Percentiles rank a stretch among this genome's conserved stretches.
Conservation (phyloP, 2,888 invertebrate genomes). For the Euzophera pinguis region DNA sequence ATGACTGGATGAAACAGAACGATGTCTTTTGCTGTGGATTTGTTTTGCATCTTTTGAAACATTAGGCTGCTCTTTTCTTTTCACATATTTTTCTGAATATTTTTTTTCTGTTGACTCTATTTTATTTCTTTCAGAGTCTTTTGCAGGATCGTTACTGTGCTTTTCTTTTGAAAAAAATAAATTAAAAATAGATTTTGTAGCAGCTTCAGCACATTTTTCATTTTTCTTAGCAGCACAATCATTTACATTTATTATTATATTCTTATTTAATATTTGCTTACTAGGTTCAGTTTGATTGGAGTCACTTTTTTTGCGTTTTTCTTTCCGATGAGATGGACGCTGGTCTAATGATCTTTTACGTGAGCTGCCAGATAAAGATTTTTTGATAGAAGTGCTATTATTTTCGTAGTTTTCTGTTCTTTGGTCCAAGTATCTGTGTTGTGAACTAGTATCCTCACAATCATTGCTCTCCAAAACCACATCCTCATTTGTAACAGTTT, state of each 20-base stretch:
- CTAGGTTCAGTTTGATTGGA: slow-evolving; percentile 29
- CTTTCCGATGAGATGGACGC: slow-evolving; percentile 68
- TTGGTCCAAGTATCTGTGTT: slow-evolving; percentile 28
- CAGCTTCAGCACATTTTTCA: slow-evolving; percentile 39
- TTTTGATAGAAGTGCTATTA: slow-evolving; percentile 28
- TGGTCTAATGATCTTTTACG: slow-evolving; percentile 65
- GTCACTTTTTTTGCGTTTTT: slow-evolving; percentile 69
- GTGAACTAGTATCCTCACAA: slow-evolving; percentile 28
- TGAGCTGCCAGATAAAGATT: slow-evolving; percentile 37
- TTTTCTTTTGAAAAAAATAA: slow-evolving; percentile 41
- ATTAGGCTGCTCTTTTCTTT: slow-evolving; percentile 54
- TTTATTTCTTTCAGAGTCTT: slow-evolving; percentile 35
- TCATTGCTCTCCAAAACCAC: slow-evolving; percentile 21
- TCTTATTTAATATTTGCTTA: slow-evolving; percentile 39
- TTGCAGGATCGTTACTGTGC: slow-evolving; percentile 33
- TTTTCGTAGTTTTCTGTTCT: slow-evolving; percentile 33
- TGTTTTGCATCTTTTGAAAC: slow-evolving; percentile 35
- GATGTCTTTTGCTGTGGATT: slow-evolving; percentile 35
- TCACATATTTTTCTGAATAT: slow-evolving; percentile 65
- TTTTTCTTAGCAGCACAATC: slow-evolving; percentile 37
- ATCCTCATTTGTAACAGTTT: slow-evolving; percentile 15
- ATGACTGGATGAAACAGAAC: slow-evolving; percentile 48
- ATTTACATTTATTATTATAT: slow-evolving; percentile 35
- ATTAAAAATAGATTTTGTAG: slow-evolving; percentile 43
- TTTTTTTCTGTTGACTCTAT: slow-evolving; percentile 39